phyloP scores from a whole-genome alignment of 2,113 vertebrate species.

The Galbula dea region DNA sequence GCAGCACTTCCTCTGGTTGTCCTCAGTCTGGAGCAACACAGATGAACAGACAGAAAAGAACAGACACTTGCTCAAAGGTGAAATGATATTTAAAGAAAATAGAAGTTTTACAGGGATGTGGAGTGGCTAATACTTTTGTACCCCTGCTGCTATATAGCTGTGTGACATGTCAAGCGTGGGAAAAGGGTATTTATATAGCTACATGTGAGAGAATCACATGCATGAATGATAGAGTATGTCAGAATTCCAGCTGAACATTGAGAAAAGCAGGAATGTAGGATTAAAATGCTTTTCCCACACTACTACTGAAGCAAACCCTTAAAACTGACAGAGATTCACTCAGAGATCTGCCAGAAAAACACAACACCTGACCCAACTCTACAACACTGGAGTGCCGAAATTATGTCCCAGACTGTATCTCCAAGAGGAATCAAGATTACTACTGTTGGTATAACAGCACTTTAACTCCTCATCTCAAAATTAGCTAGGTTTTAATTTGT shows the following conservation, averaged over 20 bases:
- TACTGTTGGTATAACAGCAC: background rate
- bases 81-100: background rate
- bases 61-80: background rate
- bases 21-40: background rate
- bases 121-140: background rate
- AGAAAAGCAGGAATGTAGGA: background rate
- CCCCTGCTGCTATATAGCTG: background rate
- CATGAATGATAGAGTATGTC: background rate
- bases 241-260: background rate
- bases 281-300: background rate
- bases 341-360: background rate
- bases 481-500: background rate
- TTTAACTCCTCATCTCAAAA: background rate
- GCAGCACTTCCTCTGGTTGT: background rate
- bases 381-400: background rate
- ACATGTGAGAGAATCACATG: background rate
- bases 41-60: background rate
- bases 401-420: too few relatives aligned
- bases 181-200: background rate
- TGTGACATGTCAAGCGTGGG: background rate
- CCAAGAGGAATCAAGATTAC: background rate
- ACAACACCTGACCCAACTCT: background rate
- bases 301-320: background rate
- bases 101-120: background rate
- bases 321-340: background rate